Evolutionary conservation across 2,797 vertebrate genomes (phyloP).

Genomic region (Takifugu rubripes): DNA sequence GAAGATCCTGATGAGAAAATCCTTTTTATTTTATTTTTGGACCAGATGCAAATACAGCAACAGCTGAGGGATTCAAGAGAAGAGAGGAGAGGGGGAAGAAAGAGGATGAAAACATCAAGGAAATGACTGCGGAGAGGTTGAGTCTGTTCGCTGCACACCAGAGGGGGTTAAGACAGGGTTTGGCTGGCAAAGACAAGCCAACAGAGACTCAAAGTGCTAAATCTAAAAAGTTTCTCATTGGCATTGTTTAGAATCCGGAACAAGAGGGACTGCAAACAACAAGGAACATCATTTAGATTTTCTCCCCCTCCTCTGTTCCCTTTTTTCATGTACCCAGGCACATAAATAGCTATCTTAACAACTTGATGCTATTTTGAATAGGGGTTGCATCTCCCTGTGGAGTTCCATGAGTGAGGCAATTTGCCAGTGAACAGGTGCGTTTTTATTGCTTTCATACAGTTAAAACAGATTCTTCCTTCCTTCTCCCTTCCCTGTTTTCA

Average conservation of each 20-base stretch:
- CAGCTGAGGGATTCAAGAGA: conserved; percentile 71
- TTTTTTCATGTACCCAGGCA: conserved; percentile 69
- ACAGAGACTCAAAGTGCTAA: conserved; percentile 74
- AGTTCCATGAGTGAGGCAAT: conserved; percentile 78
- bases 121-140: conserved; percentile 60
- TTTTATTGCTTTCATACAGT: conserved; percentile 83
- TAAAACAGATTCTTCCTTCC: conserved; percentile 77
- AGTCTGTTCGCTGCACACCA: conserved; percentile 69
- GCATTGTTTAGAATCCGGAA: conserved; percentile 79
- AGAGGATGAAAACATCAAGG: conserved; percentile 70
- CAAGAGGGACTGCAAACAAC: conserved; percentile 74
- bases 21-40: conserved; percentile 72
- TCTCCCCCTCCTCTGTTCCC: conserved; percentile 53
- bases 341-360: conserved; percentile 81
- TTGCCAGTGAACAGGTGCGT: conserved; percentile 80
- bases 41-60: conserved; percentile 75
- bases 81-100: conserved; percentile 47
- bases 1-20: conserved; percentile 50
- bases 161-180: conserved; percentile 79
- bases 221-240: conserved; percentile 76
- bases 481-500: conserved; percentile 65
- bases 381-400: conserved; percentile 70
- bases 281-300: conserved; percentile 75
- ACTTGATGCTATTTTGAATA: conserved; percentile 80
- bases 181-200: conserved; percentile 75